phyloP scores from a whole-genome alignment of 2,113 vertebrate species.

The Myanophis thanlyinensis region DNA sequence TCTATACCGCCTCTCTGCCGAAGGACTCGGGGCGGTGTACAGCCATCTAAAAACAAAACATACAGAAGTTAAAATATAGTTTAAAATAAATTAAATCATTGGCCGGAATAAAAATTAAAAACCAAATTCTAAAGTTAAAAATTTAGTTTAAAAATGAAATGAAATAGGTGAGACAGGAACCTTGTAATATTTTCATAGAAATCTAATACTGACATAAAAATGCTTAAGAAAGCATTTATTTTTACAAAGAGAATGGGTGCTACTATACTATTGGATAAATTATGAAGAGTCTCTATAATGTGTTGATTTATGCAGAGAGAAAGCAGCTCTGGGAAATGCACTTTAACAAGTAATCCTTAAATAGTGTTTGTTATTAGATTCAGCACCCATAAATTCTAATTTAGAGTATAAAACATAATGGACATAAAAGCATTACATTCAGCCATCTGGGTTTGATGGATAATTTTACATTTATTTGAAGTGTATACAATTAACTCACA shows the following conservation, averaged over 20 bases:
- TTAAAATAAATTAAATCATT: no score
- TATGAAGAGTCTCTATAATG: background rate
- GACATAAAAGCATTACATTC: background rate
- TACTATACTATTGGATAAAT: background rate
- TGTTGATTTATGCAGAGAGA: conserved; percentile 8
- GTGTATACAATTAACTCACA: background rate
- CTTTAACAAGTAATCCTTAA: background rate
- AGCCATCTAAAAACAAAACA: no score
- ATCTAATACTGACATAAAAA: background rate
- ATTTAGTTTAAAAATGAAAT: background rate
- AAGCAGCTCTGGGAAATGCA: background rate
- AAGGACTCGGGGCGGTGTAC: no score
- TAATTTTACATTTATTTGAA: background rate
- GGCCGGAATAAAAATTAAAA: no score
- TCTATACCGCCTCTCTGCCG: no score
- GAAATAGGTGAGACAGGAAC: no score
- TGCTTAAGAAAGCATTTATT: background rate
- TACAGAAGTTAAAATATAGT: no score
- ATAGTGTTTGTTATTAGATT: conserved; percentile 12
- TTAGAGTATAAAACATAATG: background rate
- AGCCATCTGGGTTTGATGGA: background rate
- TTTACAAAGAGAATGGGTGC: background rate
- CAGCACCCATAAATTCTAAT: conserved; percentile 1
- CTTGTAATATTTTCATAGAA: background rate
- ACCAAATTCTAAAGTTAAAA: no score